These are phyloP conservation scores for Notarius quadriscutis DNA, from an alignment of 2,113 vertebrate species.

Conservation along the genomic window DNA sequence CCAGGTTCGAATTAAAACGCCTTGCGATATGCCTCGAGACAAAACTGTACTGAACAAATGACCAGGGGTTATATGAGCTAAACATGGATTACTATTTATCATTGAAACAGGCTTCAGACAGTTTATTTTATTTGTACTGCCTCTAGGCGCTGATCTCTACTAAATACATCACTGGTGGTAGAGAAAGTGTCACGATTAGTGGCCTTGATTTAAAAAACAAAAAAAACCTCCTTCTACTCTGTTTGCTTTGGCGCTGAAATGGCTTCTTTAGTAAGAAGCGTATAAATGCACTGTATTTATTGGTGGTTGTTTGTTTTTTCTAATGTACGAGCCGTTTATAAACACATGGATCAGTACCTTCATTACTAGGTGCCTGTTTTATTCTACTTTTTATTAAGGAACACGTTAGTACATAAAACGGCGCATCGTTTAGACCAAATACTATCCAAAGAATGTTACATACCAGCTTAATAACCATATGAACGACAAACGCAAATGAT, in stretches of 20 bases:
- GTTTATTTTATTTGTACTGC: neutral
- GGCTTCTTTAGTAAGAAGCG: neutral
- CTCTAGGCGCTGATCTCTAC: neutral
- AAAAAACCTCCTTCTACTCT: neutral
- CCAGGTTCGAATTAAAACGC: neutral
- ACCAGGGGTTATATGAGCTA: neutral
- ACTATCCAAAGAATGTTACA: constrained; percentile 9
- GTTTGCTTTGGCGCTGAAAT: neutral
- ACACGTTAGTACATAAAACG: neutral
- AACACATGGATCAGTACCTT: neutral
- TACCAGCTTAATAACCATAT: neutral
- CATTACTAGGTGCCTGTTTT: neutral
- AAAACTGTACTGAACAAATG: constrained; percentile 5
- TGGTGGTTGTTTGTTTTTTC: neutral
- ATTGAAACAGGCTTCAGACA: neutral
- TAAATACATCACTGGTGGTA: neutral
- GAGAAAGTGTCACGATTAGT: neutral
- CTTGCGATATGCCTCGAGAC: neutral
- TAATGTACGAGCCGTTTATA: neutral
- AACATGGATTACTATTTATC: neutral
- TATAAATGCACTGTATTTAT: constrained; percentile 1
- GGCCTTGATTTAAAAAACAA: neutral
- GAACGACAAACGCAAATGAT: neutral
- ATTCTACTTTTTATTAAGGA: neutral
- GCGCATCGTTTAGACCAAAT: neutral